Conservation (phyloP, 2,888 invertebrate genomes). For the Tanypteryx hageni region DNA sequence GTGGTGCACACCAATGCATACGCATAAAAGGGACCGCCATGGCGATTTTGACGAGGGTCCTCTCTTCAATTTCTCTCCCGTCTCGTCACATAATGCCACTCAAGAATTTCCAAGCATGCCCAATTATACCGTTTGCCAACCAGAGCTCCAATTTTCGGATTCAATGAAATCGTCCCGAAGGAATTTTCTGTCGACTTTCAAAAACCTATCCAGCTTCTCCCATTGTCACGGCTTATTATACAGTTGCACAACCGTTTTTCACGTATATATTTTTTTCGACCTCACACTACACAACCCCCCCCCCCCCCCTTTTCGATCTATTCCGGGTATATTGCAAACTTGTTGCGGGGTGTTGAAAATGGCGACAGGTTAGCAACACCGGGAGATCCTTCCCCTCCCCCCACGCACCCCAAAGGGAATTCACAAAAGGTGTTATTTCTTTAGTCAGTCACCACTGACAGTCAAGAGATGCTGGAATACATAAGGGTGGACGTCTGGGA, state of each 20-base stretch:
- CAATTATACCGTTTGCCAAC: slow-evolving; percentile 53
- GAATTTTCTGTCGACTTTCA: neutral
- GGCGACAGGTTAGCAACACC: slow-evolving; percentile 46
- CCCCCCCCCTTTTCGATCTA: neutral
- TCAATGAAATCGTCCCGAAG: slow-evolving; percentile 29
- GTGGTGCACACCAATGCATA: slow-evolving; percentile 56
- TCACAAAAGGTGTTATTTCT: slow-evolving; percentile 59
- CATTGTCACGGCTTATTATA: neutral
- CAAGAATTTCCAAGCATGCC: slow-evolving; percentile 41
- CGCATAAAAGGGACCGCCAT: slow-evolving; percentile 40
- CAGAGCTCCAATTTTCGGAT: slow-evolving; percentile 17
- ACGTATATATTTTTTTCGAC: neutral
- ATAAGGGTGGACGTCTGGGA: slow-evolving; percentile 27
- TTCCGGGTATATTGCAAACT: slow-evolving; percentile 40
- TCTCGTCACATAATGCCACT: neutral
- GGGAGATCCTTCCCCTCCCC: neutral
- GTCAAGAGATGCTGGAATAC: slow-evolving; percentile 49
- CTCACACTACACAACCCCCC: neutral
- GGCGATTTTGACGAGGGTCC: slow-evolving; percentile 42
- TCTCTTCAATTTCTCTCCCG: neutral
- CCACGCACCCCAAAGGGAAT: slow-evolving; percentile 9
- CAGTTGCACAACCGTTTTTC: slow-evolving; percentile 28
- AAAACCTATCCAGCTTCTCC: neutral
- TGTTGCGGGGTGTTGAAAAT: slow-evolving; percentile 58
- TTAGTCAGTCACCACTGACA: slow-evolving; percentile 56